phyloP scores from a whole-genome alignment of 2,888 invertebrate species.

The Synergus laeviventris region DNA sequence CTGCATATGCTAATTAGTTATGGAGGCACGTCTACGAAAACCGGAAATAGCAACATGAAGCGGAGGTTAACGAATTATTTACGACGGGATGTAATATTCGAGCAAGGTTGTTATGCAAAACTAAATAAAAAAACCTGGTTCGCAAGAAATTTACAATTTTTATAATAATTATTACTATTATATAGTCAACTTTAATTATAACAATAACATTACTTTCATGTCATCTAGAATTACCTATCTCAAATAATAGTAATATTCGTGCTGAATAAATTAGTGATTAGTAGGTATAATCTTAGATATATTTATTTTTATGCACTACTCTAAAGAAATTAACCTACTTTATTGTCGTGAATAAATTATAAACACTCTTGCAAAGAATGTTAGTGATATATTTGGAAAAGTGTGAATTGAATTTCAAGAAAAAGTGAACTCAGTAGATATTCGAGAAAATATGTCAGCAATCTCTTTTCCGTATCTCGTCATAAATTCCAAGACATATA shows the following conservation, averaged over 20 bases:
- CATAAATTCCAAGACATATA: conserved; percentile 35
- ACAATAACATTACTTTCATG: not conserved
- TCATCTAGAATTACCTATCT: no score
- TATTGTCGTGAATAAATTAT: not conserved
- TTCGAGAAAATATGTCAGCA: conserved; percentile 34
- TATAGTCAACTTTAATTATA: not conserved
- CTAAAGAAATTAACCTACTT: not conserved
- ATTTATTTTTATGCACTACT: no score
- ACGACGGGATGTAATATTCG: conserved; percentile 33
- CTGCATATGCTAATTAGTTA: conserved; percentile 23
- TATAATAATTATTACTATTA: conserved; percentile 2
- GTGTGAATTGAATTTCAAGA: not conserved
- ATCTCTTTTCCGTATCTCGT: conserved; percentile 34
- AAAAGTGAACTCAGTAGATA: not conserved
- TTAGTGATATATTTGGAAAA: not conserved
- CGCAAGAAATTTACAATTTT: conserved; percentile 3
- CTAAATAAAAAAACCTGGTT: conserved; percentile 21
- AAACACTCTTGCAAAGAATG: not conserved
- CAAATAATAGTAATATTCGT: no score
- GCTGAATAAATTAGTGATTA: no score
- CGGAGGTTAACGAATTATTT: conserved; percentile 39
- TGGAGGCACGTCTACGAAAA: not conserved
- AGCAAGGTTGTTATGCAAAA: conserved; percentile 35
- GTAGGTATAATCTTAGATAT: no score
- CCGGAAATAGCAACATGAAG: conserved; percentile 35